A percentile compares a stretch with the other conserved stretches of the same genome.
phyloP scores from a whole-genome alignment of 2,888 invertebrate genomes.

The Nezara viridula region DNA sequence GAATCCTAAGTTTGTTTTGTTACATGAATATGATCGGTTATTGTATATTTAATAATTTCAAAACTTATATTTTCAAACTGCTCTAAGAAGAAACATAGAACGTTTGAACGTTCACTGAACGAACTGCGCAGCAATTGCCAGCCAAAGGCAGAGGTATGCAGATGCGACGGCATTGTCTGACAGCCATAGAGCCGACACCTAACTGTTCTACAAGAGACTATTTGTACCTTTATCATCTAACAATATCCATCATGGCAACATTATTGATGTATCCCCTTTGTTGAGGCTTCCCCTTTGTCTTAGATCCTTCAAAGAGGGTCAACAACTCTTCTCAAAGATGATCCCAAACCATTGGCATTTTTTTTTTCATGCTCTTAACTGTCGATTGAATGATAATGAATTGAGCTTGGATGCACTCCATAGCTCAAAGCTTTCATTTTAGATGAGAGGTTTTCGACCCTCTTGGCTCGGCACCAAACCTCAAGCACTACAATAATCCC shows the following conservation, averaged over 20 bases:
- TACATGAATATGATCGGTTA: no score
- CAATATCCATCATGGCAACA: constrained; percentile 9
- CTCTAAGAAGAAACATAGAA: not conserved
- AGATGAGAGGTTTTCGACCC: not conserved
- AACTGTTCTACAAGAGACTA: not conserved
- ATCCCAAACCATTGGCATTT: not conserved
- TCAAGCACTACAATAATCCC: not conserved
- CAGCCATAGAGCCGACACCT: not conserved
- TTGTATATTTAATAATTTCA: no score
- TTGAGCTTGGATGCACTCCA: not conserved
- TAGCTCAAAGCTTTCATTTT: not conserved
- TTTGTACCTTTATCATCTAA: not conserved
- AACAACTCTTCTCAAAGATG: not conserved
- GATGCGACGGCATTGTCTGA: not conserved
- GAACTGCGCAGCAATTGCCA: not conserved
- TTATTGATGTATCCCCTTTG: constrained; percentile 11
- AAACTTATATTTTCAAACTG: no score
- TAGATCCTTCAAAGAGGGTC: not conserved
- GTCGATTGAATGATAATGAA: not conserved
- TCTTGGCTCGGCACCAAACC: not conserved
- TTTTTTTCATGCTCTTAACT: not conserved
- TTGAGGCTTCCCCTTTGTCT: not conserved
- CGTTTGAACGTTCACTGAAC: not conserved
- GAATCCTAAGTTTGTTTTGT: no score
- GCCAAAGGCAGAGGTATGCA: not conserved